Evolutionary conservation across 35 echinoderm and acorn worm genomes (phyloP), one percentile per base, ranked within the genome.

Genomic region (Eucidaris tribuloides): DNA sequence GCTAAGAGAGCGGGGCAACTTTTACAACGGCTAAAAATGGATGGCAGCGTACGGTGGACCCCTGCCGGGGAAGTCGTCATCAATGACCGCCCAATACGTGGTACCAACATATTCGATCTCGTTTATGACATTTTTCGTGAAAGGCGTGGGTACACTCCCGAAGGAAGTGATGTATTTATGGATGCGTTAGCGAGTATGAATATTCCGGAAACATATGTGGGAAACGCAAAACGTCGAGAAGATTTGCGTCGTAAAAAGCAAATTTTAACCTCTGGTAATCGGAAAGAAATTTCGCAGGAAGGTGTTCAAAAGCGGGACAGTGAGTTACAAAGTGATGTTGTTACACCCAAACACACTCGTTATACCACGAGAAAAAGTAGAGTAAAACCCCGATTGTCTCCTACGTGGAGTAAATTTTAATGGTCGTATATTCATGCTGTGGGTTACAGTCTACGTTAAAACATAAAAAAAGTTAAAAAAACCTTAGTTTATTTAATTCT

Each of bases 41-140:
- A n/a, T n/a, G 58, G 44, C 28, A 58, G 58, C 55, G 42, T 87
- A 1, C 42, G 55, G 7, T 87, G 55, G 50, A 87, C 77, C 37
- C 19, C 56, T 18, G 17, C 34, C 0, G 85, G 85, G 14, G 62
- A 87, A 48, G n/a, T 87, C 20, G 35, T 79, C 19, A 55, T 63
- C 17, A 39, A 79, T 31, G n/a, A n/a, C n/a, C n/a, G n/a, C n/a
- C n/a, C n/a, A 1, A 45, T 87, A 27, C 20, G 11, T 1, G 84
- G 84, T 5, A 62, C 32, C 31, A 77, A 87, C 28, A 29, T 79
- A 41, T 78, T 46, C 27, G 84, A 87, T 64, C 48, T 87, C 54
- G 64, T 87, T 13, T 78, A 87, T 32, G 84, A 87, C 45, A 55
- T 78, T 0, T 34, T 87, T 42, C 71, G 56, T 35, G 84, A 55